phyloP scores from a whole-genome alignment of 2,888 invertebrate genomes.

The Pandemis cinnamomeana region DNA sequence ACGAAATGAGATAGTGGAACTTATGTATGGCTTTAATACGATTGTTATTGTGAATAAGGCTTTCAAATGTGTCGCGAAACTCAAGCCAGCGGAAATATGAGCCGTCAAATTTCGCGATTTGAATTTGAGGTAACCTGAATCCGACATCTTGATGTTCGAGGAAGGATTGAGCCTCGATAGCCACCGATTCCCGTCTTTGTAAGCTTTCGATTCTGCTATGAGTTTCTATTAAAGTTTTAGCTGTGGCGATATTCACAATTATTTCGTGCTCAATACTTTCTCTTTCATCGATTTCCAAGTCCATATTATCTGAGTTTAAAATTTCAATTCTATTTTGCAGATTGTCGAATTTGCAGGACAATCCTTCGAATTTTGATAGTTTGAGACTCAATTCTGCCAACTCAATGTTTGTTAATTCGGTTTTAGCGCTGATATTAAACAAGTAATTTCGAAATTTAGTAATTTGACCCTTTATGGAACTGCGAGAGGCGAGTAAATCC shows the following conservation, averaged over 20 bases:
- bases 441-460: constrained; percentile 42
- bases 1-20: constrained; percentile 45
- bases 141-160: constrained; percentile 36
- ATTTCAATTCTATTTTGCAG: neutral
- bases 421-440: neutral
- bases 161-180: neutral
- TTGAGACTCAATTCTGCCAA: constrained; percentile 34
- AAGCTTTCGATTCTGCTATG: neutral
- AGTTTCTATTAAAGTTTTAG: constrained; percentile 41
- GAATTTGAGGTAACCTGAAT: constrained; percentile 45
- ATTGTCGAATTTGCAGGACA: neutral
- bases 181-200: constrained; percentile 5
- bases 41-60: constrained; percentile 47
- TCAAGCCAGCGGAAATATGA: constrained; percentile 47
- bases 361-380: constrained; percentile 34
- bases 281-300: constrained; percentile 39
- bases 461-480: constrained; percentile 40
- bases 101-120: constrained; percentile 48
- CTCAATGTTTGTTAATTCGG: constrained; percentile 19
- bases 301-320: constrained; percentile 11
- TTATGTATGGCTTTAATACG: constrained; percentile 45
- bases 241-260: constrained; percentile 41
- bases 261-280: constrained; percentile 43
- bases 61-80: constrained; percentile 45
- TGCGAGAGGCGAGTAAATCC: neutral